These are phyloP conservation scores for Acronicta leporina DNA, from an alignment of 2,888 invertebrate genomes.

Conservation along the genomic window DNA sequence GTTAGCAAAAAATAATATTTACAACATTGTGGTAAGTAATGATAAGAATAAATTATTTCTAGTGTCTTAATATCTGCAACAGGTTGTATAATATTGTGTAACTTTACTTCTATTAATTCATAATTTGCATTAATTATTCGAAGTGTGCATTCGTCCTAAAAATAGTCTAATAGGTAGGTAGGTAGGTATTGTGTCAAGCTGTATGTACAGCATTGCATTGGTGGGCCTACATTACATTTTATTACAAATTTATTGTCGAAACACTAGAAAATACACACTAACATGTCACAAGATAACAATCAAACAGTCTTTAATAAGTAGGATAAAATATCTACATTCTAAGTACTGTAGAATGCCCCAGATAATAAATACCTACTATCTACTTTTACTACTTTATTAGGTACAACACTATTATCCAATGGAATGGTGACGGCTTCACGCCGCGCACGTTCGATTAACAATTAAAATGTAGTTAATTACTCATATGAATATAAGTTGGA, in stretches of 20 bases:
- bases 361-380: slow-evolving; percentile 23
- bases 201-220: slow-evolving; percentile 42
- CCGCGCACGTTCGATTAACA: too few species aligned
- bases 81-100: slow-evolving; percentile 1
- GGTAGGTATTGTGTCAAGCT: slow-evolving; percentile 38
- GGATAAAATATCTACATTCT: slow-evolving; percentile 24
- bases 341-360: slow-evolving; percentile 35
- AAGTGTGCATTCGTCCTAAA: background rate
- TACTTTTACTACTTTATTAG: slow-evolving; percentile 27
- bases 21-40: slow-evolving; percentile 29
- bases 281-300: slow-evolving; percentile 45
- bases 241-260: slow-evolving; percentile 54
- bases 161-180: background rate
- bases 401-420: slow-evolving; percentile 5
- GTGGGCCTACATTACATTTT: slow-evolving; percentile 32
- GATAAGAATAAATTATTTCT: slow-evolving; percentile 11
- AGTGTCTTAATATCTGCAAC: background rate
- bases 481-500: too few species aligned
- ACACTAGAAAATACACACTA: slow-evolving; percentile 41
- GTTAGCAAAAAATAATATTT: slow-evolving; percentile 45
- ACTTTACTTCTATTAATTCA: background rate
- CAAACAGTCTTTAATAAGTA: slow-evolving; percentile 41
- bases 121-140: too few species aligned
- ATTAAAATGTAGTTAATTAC: too few species aligned
- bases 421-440: background rate